Conservation (phyloP, 2,797 vertebrate species). For the Arctocebus calabarensis region DNA sequence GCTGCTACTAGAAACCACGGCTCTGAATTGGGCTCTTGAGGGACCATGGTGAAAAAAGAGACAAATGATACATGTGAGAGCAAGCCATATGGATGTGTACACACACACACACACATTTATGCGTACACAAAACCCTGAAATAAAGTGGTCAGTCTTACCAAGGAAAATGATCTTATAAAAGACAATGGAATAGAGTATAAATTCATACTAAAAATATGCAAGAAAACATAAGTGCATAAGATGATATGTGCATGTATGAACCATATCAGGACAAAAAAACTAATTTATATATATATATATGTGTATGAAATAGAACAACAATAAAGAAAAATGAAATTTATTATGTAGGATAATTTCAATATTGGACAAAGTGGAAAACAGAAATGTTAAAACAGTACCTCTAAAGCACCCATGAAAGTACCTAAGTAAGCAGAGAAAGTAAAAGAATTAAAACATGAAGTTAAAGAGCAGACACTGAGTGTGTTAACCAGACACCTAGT, state of each 20-base stretch:
- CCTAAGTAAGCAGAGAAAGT: not conserved
- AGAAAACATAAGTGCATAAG: not conserved
- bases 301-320: not conserved
- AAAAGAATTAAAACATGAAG: not conserved
- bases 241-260: not conserved
- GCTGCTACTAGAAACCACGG: not conserved
- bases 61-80: not conserved
- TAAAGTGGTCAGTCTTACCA: not conserved
- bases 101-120: not conserved
- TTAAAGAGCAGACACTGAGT: not conserved
- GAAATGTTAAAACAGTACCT: not conserved
- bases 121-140: not conserved
- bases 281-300: not conserved
- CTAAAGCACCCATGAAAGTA: not conserved
- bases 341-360: not conserved
- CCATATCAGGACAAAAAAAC: not conserved
- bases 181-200: not conserved
- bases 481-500: not conserved
- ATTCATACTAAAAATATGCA: not conserved
- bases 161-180: not conserved
- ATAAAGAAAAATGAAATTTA: not conserved
- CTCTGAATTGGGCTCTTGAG: not conserved
- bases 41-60: not conserved
- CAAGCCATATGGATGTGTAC: not conserved
- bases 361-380: not conserved